Conservation (phyloP, 2,888 invertebrate species). For the Metopia argyrocephala region DNA sequence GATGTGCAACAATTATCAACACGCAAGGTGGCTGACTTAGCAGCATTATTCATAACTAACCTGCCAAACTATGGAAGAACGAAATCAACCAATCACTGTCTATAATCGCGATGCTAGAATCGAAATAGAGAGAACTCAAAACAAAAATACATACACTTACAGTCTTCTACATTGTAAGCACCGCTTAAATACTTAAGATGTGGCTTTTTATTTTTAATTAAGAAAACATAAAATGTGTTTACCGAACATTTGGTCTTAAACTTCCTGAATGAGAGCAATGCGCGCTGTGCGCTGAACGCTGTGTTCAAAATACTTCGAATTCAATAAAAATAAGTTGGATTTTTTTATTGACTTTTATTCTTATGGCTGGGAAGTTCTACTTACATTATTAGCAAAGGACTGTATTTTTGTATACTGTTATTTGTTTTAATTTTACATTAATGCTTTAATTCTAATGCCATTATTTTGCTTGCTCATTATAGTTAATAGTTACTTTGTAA, state of each 20-base stretch:
- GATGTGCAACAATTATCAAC: constrained; percentile 62
- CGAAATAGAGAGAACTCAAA: constrained; percentile 3
- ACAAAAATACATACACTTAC: constrained; percentile 6
- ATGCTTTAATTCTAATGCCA: too few relatives aligned
- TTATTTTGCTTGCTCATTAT: too few relatives aligned
- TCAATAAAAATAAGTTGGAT: too few relatives aligned
- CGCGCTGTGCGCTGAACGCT: too few relatives aligned
- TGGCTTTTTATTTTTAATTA: constrained; percentile 21
- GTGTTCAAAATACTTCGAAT: too few relatives aligned
- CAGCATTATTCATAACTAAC: constrained; percentile 24
- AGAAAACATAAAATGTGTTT: background rate
- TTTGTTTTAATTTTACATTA: too few relatives aligned
- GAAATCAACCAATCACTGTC: constrained; percentile 41
- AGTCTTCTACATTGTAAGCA: constrained; percentile 14
- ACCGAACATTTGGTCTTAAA: background rate
- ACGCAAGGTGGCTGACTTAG: constrained; percentile 46
- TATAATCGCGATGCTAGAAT: constrained; percentile 39
- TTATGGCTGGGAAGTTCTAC: too few relatives aligned
- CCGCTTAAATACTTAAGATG: constrained; percentile 2
- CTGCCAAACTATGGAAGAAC: constrained; percentile 33
- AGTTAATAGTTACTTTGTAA: too few relatives aligned
- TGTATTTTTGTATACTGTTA: too few relatives aligned
- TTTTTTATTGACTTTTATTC: too few relatives aligned
- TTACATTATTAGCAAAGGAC: too few relatives aligned
- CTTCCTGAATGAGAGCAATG: constrained; percentile 53